Evolutionary conservation across 2,113 vertebrate species (phyloP).

Genomic region (Pogona vitticeps): DNA sequence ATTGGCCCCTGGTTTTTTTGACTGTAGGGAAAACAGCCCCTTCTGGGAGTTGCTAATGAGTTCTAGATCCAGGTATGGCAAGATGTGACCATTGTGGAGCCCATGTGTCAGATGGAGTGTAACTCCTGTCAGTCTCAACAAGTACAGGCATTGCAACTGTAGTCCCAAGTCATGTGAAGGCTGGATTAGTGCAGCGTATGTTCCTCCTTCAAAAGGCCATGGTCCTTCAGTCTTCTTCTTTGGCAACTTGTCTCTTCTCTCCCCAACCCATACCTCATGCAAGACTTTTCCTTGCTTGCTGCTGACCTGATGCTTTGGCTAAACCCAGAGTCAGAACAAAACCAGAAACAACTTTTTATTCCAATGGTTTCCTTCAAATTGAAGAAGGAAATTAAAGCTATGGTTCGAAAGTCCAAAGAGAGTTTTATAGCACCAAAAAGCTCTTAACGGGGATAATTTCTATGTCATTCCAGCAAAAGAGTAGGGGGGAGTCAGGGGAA

Average conservation of each 20-base stretch:
- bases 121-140: neutral
- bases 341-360: constrained; percentile 13
- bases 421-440: neutral
- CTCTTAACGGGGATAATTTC: neutral
- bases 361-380: constrained; percentile 29
- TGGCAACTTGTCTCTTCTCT: neutral
- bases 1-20: too few species aligned
- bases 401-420: constrained; percentile 15
- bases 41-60: too few species aligned
- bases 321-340: neutral
- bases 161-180: neutral
- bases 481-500: constrained; percentile 4
- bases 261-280: neutral
- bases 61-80: too few species aligned
- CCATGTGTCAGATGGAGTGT: neutral
- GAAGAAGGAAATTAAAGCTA: neutral
- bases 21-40: too few species aligned
- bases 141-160: neutral
- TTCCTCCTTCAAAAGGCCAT: neutral
- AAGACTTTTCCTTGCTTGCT: neutral
- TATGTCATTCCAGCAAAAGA: neutral
- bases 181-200: neutral
- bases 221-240: too few species aligned
- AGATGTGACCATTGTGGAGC: too few species aligned
- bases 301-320: neutral